Evolutionary conservation across 2,113 vertebrate genomes (phyloP).

Genomic region (Promerops cafer): DNA sequence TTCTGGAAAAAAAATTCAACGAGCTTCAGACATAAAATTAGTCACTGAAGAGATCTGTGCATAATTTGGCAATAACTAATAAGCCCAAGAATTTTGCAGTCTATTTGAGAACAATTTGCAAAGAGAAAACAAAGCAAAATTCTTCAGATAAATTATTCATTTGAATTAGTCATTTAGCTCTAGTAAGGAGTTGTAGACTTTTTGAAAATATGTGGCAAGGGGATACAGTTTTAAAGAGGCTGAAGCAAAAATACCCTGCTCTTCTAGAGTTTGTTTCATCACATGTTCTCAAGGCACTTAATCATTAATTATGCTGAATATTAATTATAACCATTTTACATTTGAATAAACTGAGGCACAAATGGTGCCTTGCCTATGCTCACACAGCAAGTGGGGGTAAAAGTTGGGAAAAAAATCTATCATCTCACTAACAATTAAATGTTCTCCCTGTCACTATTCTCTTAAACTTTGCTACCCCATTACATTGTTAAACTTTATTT

Average conservation of each 20-base stretch:
- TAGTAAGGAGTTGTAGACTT: conserved; percentile 65
- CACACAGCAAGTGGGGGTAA: not conserved
- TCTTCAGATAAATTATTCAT: conserved; percentile 71
- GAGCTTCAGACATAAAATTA: conserved; percentile 7
- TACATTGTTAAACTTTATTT: not conserved
- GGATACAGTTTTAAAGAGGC: conserved; percentile 57
- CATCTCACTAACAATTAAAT: not conserved
- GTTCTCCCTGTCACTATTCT: not conserved
- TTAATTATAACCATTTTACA: conserved; percentile 56
- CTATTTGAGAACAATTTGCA: conserved; percentile 72
- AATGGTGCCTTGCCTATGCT: conserved; percentile 15
- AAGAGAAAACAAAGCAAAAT: conserved; percentile 70
- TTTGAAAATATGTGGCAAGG: conserved; percentile 64
- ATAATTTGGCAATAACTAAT: conserved; percentile 56
- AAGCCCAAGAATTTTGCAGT: conserved; percentile 46
- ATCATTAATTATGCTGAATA: conserved; percentile 64
- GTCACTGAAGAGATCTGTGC: conserved; percentile 26
- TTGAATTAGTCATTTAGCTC: conserved; percentile 66
- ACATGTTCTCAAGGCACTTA: conserved; percentile 63
- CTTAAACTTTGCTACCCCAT: not conserved
- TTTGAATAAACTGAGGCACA: conserved; percentile 57
- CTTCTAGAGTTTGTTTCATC: conserved; percentile 52
- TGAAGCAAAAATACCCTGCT: conserved; percentile 54
- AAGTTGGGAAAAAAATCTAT: not conserved
- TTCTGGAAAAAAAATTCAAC: not conserved